phyloP scores from a whole-genome alignment of 2,888 invertebrate species.

The Geotrupes spiniger region DNA sequence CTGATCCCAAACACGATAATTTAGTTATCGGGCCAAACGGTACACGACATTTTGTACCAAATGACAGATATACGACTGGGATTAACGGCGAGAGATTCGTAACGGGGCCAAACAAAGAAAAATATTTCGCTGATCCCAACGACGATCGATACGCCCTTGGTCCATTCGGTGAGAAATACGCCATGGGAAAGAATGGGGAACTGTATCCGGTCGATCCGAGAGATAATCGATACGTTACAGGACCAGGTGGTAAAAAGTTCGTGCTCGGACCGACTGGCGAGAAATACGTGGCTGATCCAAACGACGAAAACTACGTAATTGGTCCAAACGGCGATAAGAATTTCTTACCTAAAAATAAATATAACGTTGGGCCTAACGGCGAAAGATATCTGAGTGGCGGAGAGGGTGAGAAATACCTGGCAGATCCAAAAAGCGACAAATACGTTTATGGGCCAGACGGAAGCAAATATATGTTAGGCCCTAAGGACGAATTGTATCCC shows the following conservation, averaged over 20 bases:
- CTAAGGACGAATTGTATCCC: constrained; percentile 11
- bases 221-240: constrained; percentile 16
- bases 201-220: constrained; percentile 12
- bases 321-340: constrained; percentile 17
- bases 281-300: constrained; percentile 12
- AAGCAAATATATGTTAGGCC: constrained; percentile 14
- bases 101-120: constrained; percentile 10
- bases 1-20: constrained; percentile 15
- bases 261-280: constrained; percentile 13
- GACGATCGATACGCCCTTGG: constrained; percentile 17
- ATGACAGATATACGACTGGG: constrained; percentile 15
- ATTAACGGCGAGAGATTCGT: constrained; percentile 14
- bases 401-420: constrained; percentile 15
- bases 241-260: constrained; percentile 7
- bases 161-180: constrained; percentile 12
- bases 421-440: constrained; percentile 14
- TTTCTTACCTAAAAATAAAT: constrained; percentile 14
- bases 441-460: constrained; percentile 9
- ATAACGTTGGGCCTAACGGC: constrained; percentile 9
- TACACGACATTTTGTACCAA: constrained; percentile 13
- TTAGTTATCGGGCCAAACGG: constrained; percentile 15
- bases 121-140: constrained; percentile 12
- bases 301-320: constrained; percentile 7
- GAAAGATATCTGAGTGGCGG: constrained; percentile 15
- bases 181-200: constrained; percentile 13